Evolutionary conservation across 2,888 invertebrate species (phyloP).

Genomic region (Alloplasta piceator): DNA sequence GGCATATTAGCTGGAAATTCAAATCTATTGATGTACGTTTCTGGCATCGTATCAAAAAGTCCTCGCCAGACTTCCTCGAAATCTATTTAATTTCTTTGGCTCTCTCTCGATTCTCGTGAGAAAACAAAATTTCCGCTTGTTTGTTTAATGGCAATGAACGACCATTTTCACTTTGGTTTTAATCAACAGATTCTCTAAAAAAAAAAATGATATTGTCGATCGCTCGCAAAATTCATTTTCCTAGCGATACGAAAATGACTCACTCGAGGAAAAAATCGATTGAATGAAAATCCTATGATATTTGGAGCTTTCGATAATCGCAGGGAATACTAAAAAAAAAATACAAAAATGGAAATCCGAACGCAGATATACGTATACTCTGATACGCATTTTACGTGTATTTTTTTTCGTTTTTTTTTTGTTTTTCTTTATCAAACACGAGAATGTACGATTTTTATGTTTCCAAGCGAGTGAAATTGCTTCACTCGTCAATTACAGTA

Average conservation of each 20-base stretch:
- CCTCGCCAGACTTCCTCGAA: slow-evolving; percentile 35
- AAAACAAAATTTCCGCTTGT: not conserved
- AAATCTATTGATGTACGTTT: not conserved
- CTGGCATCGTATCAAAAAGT: slow-evolving; percentile 39
- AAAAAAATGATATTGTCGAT: slow-evolving; percentile 26
- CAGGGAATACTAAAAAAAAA: not conserved
- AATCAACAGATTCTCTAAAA: slow-evolving; percentile 1
- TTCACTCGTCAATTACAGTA: slow-evolving; percentile 50
- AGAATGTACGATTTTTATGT: slow-evolving; percentile 49
- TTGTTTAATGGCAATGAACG: too few species aligned
- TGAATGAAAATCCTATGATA: too few species aligned
- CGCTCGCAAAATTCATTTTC: slow-evolving; percentile 13
- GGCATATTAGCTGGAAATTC: slow-evolving; percentile 19
- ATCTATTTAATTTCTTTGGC: slow-evolving; percentile 42
- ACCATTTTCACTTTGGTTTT: slow-evolving; percentile 24
- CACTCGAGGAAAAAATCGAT: not conserved
- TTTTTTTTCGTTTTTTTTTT: slow-evolving; percentile 8
- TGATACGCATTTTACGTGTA: not conserved
- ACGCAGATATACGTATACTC: not conserved
- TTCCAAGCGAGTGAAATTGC: slow-evolving; percentile 42
- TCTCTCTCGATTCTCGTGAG: slow-evolving; percentile 8
- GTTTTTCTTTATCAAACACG: slow-evolving; percentile 22
- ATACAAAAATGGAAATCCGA: not conserved
- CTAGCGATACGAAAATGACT: not conserved
- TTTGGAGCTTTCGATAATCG: too few species aligned